Evolutionary conservation across 2,888 invertebrate genomes (phyloP).

Genomic region (Epinotia brunnichana): DNA sequence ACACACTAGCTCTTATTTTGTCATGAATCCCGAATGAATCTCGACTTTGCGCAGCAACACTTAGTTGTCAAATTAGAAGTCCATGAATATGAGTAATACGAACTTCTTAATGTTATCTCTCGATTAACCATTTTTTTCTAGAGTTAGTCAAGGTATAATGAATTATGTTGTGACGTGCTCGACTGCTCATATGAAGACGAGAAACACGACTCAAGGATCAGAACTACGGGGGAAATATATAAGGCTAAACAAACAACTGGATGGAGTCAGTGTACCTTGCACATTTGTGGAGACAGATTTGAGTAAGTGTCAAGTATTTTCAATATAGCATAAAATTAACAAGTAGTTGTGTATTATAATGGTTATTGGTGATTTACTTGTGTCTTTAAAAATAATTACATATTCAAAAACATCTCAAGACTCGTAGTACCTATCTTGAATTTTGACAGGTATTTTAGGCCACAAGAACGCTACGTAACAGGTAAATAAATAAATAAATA

Average conservation of each 20-base stretch:
- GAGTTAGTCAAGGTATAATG: slow-evolving; percentile 23
- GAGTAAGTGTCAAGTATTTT: not conserved
- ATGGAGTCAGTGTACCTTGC: slow-evolving; percentile 24
- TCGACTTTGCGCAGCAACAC: not conserved
- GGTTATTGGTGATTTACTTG: no score
- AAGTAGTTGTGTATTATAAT: no score
- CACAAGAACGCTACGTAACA: no score
- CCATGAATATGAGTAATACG: not conserved
- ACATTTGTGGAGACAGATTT: slow-evolving; percentile 10
- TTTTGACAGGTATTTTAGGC: no score
- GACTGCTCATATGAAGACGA: slow-evolving; percentile 6
- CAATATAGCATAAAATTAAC: not conserved
- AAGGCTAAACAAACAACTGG: slow-evolving; percentile 33
- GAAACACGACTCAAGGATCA: slow-evolving; percentile 39
- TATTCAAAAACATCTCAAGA: no score
- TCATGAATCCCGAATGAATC: not conserved
- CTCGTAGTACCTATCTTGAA: no score
- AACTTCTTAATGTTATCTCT: slow-evolving; percentile 3
- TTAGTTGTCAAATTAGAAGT: not conserved
- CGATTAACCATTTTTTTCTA: slow-evolving; percentile 29
- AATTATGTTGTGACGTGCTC: slow-evolving; percentile 32
- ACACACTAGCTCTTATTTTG: not conserved
- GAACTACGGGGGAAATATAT: slow-evolving; percentile 34
- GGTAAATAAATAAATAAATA: no score
- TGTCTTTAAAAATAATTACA: no score